Percentiles rank a stretch among this genome's conserved stretches.
Evolutionary conservation across 2,888 invertebrate species (phyloP).

Genomic region (Clitarchus hookeri): DNA sequence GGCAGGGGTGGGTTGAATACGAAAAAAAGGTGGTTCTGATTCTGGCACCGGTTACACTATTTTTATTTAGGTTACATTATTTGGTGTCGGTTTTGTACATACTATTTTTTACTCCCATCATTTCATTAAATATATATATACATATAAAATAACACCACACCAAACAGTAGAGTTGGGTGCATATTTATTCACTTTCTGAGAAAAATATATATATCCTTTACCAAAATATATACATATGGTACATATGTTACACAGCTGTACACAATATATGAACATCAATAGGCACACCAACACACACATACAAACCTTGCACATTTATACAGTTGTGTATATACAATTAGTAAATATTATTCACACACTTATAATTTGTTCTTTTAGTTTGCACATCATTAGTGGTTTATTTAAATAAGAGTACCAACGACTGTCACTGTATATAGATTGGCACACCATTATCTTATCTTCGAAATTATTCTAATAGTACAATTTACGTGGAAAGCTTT

Average conservation of each 20-base stretch:
- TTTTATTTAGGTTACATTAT: too few species aligned
- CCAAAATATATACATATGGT: slow-evolving; percentile 1
- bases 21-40: too few species aligned
- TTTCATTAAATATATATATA: too few species aligned
- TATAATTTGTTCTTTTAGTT: too few species aligned
- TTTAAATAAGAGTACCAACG: background rate
- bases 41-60: too few species aligned
- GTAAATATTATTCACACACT: background rate
- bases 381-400: background rate
- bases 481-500: too few species aligned
- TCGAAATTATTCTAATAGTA: too few species aligned
- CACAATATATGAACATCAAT: background rate
- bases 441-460: background rate
- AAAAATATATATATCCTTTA: slow-evolving; percentile 3
- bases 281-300: background rate
- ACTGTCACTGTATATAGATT: background rate
- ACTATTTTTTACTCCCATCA: too few species aligned
- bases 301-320: too few species aligned
- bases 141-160: background rate
- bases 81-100: too few species aligned
- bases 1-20: too few species aligned
- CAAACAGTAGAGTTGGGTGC: background rate
- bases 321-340: background rate
- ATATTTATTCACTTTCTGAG: background rate
- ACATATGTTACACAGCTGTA: background rate